phyloP scores from a whole-genome alignment of 2,888 invertebrate genomes.

The Lasioglossum calceatum region DNA sequence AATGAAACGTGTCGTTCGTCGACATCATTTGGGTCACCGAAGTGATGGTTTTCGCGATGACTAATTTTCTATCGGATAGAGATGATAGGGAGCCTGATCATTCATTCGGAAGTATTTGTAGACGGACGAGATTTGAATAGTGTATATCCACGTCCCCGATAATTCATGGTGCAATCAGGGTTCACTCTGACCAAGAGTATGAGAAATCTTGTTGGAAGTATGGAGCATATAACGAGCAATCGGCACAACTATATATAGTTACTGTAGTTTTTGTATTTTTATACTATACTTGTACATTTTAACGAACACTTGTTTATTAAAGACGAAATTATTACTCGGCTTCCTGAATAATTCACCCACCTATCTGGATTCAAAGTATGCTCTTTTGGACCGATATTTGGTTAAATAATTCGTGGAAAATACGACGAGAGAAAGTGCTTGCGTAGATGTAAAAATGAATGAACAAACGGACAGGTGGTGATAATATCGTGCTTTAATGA shows the following conservation, averaged over 20 bases:
- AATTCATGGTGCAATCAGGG: background rate
- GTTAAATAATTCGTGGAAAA: background rate
- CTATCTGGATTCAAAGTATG: background rate
- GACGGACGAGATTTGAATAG: background rate
- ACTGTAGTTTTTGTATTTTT: slow-evolving; percentile 3
- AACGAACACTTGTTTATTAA: background rate
- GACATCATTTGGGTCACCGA: slow-evolving; percentile 20
- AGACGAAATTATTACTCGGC: background rate
- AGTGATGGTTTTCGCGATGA: background rate
- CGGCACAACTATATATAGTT: background rate
- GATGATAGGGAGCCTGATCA: background rate
- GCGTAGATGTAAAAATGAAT: background rate
- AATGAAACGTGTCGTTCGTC: slow-evolving; percentile 14
- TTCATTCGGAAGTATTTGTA: background rate
- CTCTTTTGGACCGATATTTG: background rate
- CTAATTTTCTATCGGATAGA: background rate
- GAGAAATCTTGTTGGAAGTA: background rate
- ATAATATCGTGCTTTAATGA: background rate
- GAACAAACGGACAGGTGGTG: background rate
- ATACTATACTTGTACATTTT: background rate
- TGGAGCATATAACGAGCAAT: background rate
- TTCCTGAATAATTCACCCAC: slow-evolving; percentile 5
- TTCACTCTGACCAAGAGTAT: background rate
- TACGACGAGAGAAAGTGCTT: background rate
- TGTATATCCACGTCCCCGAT: background rate